These are phyloP conservation scores for Hypsopygia costalis DNA, from an alignment of 2,888 invertebrate genomes.

Conservation along the genomic window DNA sequence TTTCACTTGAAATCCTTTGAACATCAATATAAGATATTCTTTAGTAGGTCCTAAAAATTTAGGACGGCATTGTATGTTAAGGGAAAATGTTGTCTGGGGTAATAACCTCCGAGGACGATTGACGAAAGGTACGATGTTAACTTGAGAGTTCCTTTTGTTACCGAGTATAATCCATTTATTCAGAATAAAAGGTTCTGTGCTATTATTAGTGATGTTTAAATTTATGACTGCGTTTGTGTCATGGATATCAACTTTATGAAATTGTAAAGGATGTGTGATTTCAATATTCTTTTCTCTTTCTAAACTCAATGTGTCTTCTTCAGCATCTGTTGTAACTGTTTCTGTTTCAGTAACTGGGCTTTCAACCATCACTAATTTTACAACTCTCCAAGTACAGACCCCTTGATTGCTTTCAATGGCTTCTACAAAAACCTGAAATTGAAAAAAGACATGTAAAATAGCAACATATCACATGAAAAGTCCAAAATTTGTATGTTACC, in stretches of 20 bases:
- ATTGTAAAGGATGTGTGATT: slow-evolving; percentile 71
- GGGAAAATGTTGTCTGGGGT: slow-evolving; percentile 56
- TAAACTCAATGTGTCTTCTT: slow-evolving; percentile 35
- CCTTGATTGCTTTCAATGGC: slow-evolving; percentile 87
- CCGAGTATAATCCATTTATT: slow-evolving; percentile 73
- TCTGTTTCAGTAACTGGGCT: slow-evolving; percentile 5
- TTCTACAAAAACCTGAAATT: slow-evolving; percentile 78
- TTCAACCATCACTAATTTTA: slow-evolving; percentile 47
- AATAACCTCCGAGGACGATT: slow-evolving; percentile 48
- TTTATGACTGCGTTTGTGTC: slow-evolving; percentile 32
- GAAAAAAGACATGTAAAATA: no score
- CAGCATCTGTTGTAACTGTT: slow-evolving; percentile 22
- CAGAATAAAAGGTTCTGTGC: slow-evolving; percentile 58
- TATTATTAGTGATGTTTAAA: slow-evolving; percentile 63
- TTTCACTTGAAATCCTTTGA: slow-evolving; percentile 81
- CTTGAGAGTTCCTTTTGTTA: slow-evolving; percentile 74
- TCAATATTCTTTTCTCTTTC: slow-evolving; percentile 74
- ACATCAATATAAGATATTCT: slow-evolving; percentile 82
- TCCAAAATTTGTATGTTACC: no score
- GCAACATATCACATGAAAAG: no score
- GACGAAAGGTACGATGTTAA: slow-evolving; percentile 60
- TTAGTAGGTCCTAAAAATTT: slow-evolving; percentile 81
- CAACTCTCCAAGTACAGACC: slow-evolving; percentile 79
- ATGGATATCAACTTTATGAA: slow-evolving; percentile 65
- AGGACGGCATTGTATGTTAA: slow-evolving; percentile 74